phyloP scores from a whole-genome alignment of 37 sponge, comb jelly and placozoan genomes.

The Dysidea cf. avara region DNA sequence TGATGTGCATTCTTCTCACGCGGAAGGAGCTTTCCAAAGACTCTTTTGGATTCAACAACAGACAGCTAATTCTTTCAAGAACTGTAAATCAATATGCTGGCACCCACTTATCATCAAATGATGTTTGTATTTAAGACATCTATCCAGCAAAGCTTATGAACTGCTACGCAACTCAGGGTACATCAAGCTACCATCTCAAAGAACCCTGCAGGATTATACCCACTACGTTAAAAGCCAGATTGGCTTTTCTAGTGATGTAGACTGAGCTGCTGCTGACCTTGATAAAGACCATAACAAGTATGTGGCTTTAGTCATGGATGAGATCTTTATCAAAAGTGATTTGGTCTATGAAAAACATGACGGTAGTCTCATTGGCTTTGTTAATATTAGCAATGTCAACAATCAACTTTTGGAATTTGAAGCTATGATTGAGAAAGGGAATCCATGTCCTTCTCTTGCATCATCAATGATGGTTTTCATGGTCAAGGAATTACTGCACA shows the following conservation, averaged over 20 bases:
- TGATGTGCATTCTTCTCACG: not conserved
- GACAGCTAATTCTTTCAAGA: not conserved
- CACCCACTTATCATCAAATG: conserved; percentile 54
- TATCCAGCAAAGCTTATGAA: conserved; percentile 39
- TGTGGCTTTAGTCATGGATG: conserved; percentile 37
- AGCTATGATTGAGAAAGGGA: not conserved
- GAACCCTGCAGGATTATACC: conserved; percentile 50
- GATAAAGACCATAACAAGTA: conserved; percentile 27
- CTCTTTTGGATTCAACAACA: conserved; percentile 45
- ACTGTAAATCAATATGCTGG: conserved; percentile 26
- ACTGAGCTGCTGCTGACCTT: not conserved
- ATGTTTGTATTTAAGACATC: conserved; percentile 39
- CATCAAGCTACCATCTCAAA: conserved; percentile 36
- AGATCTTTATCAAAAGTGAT: conserved; percentile 31
- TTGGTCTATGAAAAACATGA: conserved; percentile 40
- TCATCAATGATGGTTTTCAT: conserved; percentile 39
- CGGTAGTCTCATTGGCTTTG: conserved; percentile 26
- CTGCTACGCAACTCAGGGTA: conserved; percentile 23
- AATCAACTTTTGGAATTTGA: conserved; percentile 23
- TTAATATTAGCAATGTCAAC: conserved; percentile 21
- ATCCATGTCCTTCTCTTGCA: conserved; percentile 1
- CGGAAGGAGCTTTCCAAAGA: conserved; percentile 13
- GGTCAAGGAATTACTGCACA: conserved; percentile 31
- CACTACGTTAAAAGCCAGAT: conserved; percentile 11
- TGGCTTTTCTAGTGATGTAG: conserved; percentile 36